These are phyloP conservation scores for Drosophila trapezifrons DNA, from an alignment of 1,140 invertebrate genomes.

Conservation along the genomic window DNA sequence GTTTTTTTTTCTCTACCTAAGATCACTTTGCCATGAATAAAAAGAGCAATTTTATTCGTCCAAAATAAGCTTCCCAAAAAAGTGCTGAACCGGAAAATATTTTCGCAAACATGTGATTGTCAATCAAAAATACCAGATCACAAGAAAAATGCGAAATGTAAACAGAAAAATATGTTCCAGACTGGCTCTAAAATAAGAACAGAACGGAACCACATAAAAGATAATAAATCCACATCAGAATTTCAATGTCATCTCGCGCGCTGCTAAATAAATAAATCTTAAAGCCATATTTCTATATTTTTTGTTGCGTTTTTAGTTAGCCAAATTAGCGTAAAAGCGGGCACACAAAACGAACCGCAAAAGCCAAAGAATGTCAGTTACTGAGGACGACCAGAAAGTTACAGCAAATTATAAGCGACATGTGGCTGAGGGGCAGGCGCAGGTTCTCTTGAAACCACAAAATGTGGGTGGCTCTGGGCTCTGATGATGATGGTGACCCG, in stretches of 20 bases:
- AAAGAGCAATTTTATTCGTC: constrained; percentile 2
- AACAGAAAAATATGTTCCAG: constrained; percentile 43
- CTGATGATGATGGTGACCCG: constrained; percentile 19
- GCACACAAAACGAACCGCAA: constrained; percentile 31
- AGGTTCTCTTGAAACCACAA: constrained; percentile 37
- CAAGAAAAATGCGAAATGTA: constrained; percentile 45
- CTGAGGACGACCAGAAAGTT: constrained; percentile 57
- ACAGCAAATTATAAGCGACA: constrained; percentile 73
- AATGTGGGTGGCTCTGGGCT: constrained; percentile 39
- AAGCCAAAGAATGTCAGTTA: constrained; percentile 64
- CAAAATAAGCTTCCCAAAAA: background rate
- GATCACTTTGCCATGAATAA: background rate
- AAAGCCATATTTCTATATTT: constrained; percentile 12
- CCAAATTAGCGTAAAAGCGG: constrained; percentile 32
- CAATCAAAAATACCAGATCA: constrained; percentile 58
- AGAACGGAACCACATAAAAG: constrained; percentile 19
- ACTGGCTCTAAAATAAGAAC: constrained; percentile 22
- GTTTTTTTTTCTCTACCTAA: background rate
- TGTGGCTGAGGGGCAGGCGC: constrained; percentile 49
- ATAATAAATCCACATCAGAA: constrained; percentile 42
- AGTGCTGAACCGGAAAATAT: constrained; percentile 17
- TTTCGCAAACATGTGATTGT: constrained; percentile 40
- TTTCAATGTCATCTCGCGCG: constrained; percentile 45
- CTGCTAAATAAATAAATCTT: constrained; percentile 56
- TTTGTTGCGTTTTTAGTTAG: background rate